Percentiles rank a stretch among this genome's conserved stretches.
These are phyloP conservation scores for Leptopterna dolabrata DNA, from an alignment of 2,888 invertebrate genomes.

Conservation along the genomic window DNA sequence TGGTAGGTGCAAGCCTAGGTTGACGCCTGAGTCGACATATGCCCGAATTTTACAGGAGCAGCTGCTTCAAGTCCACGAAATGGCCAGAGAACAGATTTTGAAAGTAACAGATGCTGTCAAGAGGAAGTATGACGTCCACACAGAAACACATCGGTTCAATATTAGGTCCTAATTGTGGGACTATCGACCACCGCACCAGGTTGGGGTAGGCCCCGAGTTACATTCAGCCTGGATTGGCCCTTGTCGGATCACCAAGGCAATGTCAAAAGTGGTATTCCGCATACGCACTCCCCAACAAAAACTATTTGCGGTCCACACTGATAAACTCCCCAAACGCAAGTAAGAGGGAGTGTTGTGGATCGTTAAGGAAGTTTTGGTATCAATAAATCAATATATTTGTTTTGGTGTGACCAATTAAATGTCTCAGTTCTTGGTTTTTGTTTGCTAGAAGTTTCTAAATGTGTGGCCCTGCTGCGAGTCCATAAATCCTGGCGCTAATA, in stretches of 20 bases:
- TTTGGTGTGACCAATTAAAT: too few relatives aligned
- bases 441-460: too few relatives aligned
- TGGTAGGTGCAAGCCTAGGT: neutral
- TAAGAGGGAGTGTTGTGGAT: conserved; percentile 55
- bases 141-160: neutral
- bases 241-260: neutral
- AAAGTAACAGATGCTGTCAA: neutral
- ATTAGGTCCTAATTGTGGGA: neutral
- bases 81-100: neutral
- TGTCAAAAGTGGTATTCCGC: neutral
- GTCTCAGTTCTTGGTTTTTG: too few relatives aligned
- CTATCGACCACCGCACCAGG: neutral
- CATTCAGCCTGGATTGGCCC: conserved; percentile 7
- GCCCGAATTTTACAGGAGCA: neutral
- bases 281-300: neutral
- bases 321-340: conserved; percentile 63
- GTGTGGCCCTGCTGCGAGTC: too few relatives aligned
- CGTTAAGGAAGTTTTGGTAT: conserved; percentile 16
- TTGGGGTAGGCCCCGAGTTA: neutral
- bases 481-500: too few relatives aligned
- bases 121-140: neutral
- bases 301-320: neutral
- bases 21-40: neutral
- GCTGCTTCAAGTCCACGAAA: neutral
- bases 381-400: too few relatives aligned